phyloP scores from a whole-genome alignment of 2,888 invertebrate genomes.

The Trichopoda pennipes region DNA sequence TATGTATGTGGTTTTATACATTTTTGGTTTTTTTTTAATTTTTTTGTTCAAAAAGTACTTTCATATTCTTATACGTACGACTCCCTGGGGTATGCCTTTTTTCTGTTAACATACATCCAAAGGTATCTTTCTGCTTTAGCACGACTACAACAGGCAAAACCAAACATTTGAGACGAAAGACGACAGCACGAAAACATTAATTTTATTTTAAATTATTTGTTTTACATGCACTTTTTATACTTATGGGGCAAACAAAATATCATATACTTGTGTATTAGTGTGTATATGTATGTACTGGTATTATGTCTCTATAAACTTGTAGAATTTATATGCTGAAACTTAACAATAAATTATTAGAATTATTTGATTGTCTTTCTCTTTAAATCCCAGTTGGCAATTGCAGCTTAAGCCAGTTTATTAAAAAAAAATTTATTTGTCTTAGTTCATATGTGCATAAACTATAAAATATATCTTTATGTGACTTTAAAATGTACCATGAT shows the following conservation, averaged over 20 bases:
- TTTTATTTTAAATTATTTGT: constrained; percentile 65
- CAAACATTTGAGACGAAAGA: constrained; percentile 16
- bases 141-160: constrained; percentile 47
- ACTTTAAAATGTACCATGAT: constrained; percentile 22
- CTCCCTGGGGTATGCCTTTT: constrained; percentile 52
- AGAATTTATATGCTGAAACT: constrained; percentile 55
- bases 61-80: constrained; percentile 24
- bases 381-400: constrained; percentile 55
- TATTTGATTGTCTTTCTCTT: constrained; percentile 60
- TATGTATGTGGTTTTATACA: too few species aligned
- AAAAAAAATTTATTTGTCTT: constrained; percentile 10
- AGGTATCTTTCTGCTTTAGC: constrained; percentile 43
- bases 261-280: neutral
- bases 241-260: constrained; percentile 36
- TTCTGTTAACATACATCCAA: constrained; percentile 35
- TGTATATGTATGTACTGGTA: neutral
- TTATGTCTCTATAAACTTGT: constrained; percentile 46
- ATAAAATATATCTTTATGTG: constrained; percentile 24
- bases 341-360: constrained; percentile 64
- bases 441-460: constrained; percentile 24
- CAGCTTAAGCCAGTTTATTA: constrained; percentile 27
- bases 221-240: constrained; percentile 57
- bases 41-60: constrained; percentile 6
- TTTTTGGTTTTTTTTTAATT: constrained; percentile 3
- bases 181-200: constrained; percentile 44